Base-by-base conservation (phyloP, 2,113 vertebrate species). In the Clarias batrachus region DNA sequence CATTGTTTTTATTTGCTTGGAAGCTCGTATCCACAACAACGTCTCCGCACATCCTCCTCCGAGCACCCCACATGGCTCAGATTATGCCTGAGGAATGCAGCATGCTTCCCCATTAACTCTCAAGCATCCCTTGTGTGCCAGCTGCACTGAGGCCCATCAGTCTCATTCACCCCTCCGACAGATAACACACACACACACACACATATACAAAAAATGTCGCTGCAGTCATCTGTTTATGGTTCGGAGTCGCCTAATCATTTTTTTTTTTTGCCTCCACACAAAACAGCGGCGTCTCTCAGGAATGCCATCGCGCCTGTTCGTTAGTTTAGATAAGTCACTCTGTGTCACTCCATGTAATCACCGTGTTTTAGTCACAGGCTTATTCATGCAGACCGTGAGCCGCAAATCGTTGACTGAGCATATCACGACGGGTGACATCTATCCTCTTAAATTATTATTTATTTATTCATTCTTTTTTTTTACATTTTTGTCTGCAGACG, bases 11-110 rank as follows among this genome's bases (percentile, higher is more conserved):
- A 91, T 94, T 93, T 91, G 41, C 92, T 88, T 93, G 90, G 91
- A 91, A 84, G 89, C 86, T 82, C 89, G 93, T 94, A 87, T 92
- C 94, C 92, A 83, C 93, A 90, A 93, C 89, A 92, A 94, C 93
- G 83, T 89, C 89, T 90, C 88, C 74, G 85, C 90, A 92, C 88
- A 92, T 93, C 91, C 92, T 88, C 92, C 88, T 90, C 88, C 90
- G 88, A 92, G 91, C 92, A 94, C 94, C 94, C 94, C 95, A 94
- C 94, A 94, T 94, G 93, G 93, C 91, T 95, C 91, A 81, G 91
- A 94, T 94, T 94, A 94, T 92, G 79, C 48, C 27, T 16, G n/a
- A 89, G 84, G 90, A 91, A 90, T 91, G 82, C 82, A 30, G 77
- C 70, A 87, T 85, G 30, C 85, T 88, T 85, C 81, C 66, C 90